A percentile compares a stretch with the other conserved stretches of the same genome.
These are phyloP conservation scores for Zaprionus obscuricornis DNA, from an alignment of 2,888 invertebrate genomes.

Conservation along the genomic window DNA sequence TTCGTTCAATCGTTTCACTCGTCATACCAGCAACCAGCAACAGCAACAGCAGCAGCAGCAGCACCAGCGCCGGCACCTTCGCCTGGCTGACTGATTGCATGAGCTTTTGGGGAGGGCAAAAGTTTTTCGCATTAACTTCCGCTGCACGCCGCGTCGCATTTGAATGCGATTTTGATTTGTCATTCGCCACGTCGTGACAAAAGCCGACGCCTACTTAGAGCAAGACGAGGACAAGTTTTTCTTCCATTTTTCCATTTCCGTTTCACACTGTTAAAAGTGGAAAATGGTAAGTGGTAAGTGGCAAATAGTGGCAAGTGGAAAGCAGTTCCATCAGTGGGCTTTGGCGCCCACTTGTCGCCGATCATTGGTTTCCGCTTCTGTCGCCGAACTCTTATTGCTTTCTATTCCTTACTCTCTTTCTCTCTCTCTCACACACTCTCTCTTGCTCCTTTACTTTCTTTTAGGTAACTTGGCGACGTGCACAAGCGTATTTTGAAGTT, in stretches of 20 bases:
- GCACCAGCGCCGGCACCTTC: no score
- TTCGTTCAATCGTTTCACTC: no score
- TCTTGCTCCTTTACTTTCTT: slow-evolving; percentile 6
- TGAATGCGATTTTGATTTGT: slow-evolving; percentile 80
- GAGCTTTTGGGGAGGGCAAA: slow-evolving; percentile 54
- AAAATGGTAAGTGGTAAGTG: no score
- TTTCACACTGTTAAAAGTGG: slow-evolving; percentile 5
- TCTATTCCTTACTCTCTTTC: no score
- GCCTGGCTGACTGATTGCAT: slow-evolving; percentile 59
- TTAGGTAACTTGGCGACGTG: slow-evolving; percentile 62
- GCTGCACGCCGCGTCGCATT: slow-evolving; percentile 76
- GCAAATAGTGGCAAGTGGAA: slow-evolving; percentile 3
- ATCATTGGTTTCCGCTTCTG: slow-evolving; percentile 78
- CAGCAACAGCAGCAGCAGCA: no score
- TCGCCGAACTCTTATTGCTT: slow-evolving; percentile 8
- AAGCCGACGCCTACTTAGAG: slow-evolving; percentile 74
- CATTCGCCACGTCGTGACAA: slow-evolving; percentile 73
- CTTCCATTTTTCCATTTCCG: slow-evolving; percentile 61
- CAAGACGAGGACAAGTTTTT: slow-evolving; percentile 44
- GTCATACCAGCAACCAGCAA: no score
- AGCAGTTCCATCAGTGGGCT: slow-evolving; percentile 30
- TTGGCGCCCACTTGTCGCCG: slow-evolving; percentile 72
- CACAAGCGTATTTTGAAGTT: slow-evolving; percentile 80
- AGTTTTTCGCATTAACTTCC: slow-evolving; percentile 78
- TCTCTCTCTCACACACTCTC: slow-evolving; percentile 3